These are phyloP conservation scores for Dioctria rufipes DNA, from an alignment of 2,888 invertebrate species.

Conservation along the genomic window DNA sequence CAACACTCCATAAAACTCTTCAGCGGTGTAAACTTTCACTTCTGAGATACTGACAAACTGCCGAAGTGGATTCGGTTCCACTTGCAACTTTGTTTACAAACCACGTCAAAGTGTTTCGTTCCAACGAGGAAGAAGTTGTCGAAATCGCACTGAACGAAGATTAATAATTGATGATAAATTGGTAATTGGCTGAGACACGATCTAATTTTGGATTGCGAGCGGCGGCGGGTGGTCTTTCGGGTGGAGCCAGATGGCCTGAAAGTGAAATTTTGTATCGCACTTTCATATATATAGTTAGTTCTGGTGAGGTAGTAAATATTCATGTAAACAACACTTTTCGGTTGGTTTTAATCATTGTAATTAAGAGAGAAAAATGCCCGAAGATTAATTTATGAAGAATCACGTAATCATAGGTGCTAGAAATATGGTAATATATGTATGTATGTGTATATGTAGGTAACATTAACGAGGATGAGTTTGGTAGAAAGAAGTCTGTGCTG, in stretches of 20 bases:
- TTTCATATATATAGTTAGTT: no score
- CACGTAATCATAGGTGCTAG: no score
- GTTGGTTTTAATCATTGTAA: neutral
- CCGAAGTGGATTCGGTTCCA: slow-evolving; percentile 1
- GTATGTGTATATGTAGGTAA: no score
- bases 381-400: no score
- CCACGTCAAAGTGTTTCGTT: slow-evolving; percentile 7
- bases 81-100: slow-evolving; percentile 29
- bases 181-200: slow-evolving; percentile 27
- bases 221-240: slow-evolving; percentile 6
- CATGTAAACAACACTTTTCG: neutral
- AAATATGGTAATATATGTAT: no score
- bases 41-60: slow-evolving; percentile 1
- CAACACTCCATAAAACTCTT: slow-evolving; percentile 37
- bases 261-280: no score
- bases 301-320: no score
- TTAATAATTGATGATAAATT: slow-evolving; percentile 46
- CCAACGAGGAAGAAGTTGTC: slow-evolving; percentile 41
- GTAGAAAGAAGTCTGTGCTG: no score
- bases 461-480: no score
- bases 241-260: slow-evolving; percentile 10
- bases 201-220: slow-evolving; percentile 14
- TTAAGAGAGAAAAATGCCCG: no score
- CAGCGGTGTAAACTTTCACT: slow-evolving; percentile 40
- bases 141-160: slow-evolving; percentile 13